Evolutionary conservation across 1,140 invertebrate genomes (phyloP).

Genomic region (Cheumatopsyche charites): DNA sequence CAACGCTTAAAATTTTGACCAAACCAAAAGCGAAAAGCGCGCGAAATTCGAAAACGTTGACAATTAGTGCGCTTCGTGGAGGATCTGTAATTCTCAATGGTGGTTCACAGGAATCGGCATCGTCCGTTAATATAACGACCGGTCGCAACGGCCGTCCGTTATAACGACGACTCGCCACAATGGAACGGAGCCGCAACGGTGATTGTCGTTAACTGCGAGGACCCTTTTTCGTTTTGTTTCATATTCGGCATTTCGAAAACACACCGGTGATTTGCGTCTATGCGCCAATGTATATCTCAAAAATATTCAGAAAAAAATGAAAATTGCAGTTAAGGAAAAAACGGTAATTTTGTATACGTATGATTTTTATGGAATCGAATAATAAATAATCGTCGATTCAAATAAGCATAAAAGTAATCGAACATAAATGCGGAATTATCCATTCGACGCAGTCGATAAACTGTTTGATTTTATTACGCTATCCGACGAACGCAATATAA

Average conservation of each 20-base stretch:
- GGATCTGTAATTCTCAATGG: neutral
- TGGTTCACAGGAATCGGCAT: neutral
- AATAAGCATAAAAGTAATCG: no score
- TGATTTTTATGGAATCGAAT: neutral
- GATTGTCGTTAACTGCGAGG: conserved; percentile 15
- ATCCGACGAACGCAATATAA: no score
- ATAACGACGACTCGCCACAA: conserved; percentile 3
- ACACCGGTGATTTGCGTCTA: neutral
- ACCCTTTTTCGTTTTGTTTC: conserved; percentile 25
- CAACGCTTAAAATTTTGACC: no score
- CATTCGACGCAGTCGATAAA: no score
- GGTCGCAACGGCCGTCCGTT: neutral
- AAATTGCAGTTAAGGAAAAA: neutral
- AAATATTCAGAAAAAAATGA: neutral
- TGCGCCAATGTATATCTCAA: neutral
- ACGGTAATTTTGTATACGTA: neutral
- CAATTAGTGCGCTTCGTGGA: neutral
- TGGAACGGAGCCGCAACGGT: conserved; percentile 8
- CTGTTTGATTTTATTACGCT: no score
- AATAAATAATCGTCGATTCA: no score
- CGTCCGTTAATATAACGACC: conserved; percentile 12
- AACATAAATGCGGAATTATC: no score
- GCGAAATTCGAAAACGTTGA: neutral
- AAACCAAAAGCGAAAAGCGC: no score
- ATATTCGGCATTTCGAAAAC: neutral